phyloP scores from a whole-genome alignment of 2,113 vertebrate genomes.

The Sceloporus tristichus region DNA sequence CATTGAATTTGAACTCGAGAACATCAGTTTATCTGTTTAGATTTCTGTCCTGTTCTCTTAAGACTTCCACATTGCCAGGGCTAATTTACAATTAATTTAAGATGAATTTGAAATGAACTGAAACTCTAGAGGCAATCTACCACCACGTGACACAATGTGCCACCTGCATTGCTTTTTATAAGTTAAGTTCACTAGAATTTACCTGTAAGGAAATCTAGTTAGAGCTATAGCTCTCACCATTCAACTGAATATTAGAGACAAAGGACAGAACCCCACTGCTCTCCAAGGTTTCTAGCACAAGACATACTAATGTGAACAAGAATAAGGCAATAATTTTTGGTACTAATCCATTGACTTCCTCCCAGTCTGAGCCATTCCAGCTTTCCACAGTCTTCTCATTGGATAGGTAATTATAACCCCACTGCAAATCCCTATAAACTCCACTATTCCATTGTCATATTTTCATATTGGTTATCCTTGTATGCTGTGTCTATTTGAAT shows the following conservation, averaged over 20 bases:
- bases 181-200: slow-evolving; percentile 1
- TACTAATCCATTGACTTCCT: background rate
- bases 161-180: slow-evolving; percentile 2
- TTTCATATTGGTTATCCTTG: too few species aligned
- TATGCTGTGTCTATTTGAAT: too few species aligned
- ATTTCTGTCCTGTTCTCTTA: background rate
- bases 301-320: background rate
- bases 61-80: background rate
- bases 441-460: too few species aligned
- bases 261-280: background rate
- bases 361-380: too few species aligned
- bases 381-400: too few species aligned
- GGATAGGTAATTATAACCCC: too few species aligned
- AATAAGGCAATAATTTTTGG: background rate
- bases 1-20: background rate
- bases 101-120: background rate
- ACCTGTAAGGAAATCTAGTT: background rate
- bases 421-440: too few species aligned
- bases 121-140: background rate
- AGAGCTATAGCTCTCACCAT: background rate
- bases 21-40: slow-evolving; percentile 17
- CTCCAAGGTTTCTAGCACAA: background rate
- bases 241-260: background rate
- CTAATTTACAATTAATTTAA: slow-evolving; percentile 17
- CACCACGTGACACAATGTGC: background rate